Conservation (phyloP, 2,888 invertebrate species). For the Drosophila nigricruria region DNA sequence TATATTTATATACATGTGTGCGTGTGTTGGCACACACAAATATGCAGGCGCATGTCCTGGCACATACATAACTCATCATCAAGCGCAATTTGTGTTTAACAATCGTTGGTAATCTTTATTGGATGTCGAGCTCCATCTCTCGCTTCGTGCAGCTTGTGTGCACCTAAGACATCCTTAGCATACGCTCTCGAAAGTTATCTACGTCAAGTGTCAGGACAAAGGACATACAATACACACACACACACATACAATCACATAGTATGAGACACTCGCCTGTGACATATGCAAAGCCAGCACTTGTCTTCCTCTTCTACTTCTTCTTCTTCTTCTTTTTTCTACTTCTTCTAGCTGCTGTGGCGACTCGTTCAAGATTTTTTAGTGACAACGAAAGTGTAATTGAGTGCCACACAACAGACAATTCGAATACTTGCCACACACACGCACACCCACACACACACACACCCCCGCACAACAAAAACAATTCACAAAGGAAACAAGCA, state of each 20-base stretch:
- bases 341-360: constrained; percentile 17
- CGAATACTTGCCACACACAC: constrained; percentile 51
- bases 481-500: constrained; percentile 15
- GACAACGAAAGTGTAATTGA: constrained; percentile 78
- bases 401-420: constrained; percentile 77
- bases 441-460: constrained; percentile 6
- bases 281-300: constrained; percentile 47
- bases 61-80: constrained; percentile 72
- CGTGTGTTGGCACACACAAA: constrained; percentile 1
- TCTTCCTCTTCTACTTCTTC: constrained; percentile 8
- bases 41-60: constrained; percentile 20
- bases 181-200: constrained; percentile 60
- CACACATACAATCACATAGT: not conserved
- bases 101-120: constrained; percentile 78
- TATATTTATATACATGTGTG: not conserved
- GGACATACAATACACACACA: constrained; percentile 25
- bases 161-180: constrained; percentile 52
- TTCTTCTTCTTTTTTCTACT: not conserved
- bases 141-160: constrained; percentile 17
- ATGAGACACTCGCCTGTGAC: constrained; percentile 13
- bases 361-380: constrained; percentile 70
- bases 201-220: constrained; percentile 67
- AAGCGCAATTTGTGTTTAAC: constrained; percentile 77
- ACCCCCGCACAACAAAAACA: constrained; percentile 29
- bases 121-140: constrained; percentile 64